Percentiles rank a stretch among this genome's conserved stretches.
Evolutionary conservation across 2,888 invertebrate species (phyloP).

Genomic region (Rhogogaster chlorosoma): DNA sequence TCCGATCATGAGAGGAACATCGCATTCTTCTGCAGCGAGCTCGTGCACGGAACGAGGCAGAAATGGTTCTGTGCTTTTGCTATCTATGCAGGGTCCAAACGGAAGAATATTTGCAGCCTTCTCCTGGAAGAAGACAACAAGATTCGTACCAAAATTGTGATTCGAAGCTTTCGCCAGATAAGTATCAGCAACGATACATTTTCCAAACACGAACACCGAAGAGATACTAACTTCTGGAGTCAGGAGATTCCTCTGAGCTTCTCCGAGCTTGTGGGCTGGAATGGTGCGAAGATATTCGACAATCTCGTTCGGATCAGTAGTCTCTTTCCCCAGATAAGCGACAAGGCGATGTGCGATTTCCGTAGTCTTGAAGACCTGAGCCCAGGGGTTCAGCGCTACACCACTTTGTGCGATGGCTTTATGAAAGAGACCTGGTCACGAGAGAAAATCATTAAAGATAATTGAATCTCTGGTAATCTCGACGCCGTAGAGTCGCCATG

Average conservation of each 20-base stretch:
- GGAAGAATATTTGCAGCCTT: background rate
- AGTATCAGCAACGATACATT: background rate
- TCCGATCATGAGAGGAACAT: slow-evolving; percentile 79
- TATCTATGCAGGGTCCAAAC: slow-evolving; percentile 59
- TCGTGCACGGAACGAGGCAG: slow-evolving; percentile 70
- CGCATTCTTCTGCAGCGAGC: slow-evolving; percentile 59
- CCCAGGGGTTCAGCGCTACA: slow-evolving; percentile 59
- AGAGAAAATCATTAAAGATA: background rate
- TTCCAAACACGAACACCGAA: background rate
- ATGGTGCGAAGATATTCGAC: slow-evolving; percentile 62
- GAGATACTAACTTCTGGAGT: background rate
- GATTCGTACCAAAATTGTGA: slow-evolving; percentile 39
- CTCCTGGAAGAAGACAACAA: background rate
- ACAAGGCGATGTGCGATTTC: slow-evolving; percentile 54
- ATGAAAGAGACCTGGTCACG: slow-evolving; percentile 66
- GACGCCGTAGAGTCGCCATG: background rate
- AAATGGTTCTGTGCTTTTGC: slow-evolving; percentile 56
- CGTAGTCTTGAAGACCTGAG: background rate
- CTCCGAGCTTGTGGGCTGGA: slow-evolving; percentile 68
- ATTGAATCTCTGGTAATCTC: background rate
- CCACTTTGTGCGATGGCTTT: slow-evolving; percentile 70
- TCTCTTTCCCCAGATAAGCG: slow-evolving; percentile 60
- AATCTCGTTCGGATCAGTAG: slow-evolving; percentile 61
- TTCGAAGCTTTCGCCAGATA: background rate
- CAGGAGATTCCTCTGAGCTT: slow-evolving; percentile 64